phyloP scores from a whole-genome alignment of 2,113 vertebrate genomes.

The Corapipo altera region DNA sequence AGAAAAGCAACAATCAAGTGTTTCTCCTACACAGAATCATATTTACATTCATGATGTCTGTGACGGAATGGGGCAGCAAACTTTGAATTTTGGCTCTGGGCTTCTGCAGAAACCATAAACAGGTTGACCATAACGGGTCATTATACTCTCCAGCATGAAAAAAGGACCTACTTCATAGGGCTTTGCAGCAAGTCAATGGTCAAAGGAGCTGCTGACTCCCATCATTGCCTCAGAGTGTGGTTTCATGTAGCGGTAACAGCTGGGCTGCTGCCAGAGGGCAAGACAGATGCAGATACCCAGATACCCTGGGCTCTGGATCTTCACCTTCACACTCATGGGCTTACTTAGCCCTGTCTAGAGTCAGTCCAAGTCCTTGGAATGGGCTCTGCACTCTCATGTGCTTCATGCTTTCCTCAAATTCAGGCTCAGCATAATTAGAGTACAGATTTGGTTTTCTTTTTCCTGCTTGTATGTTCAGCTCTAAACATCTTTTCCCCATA shows the following conservation, averaged over 20 bases:
- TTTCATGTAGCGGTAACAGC: neutral
- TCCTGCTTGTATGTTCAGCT: neutral
- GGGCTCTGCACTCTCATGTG: neutral
- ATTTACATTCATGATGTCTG: neutral
- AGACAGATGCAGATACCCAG: neutral
- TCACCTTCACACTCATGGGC: neutral
- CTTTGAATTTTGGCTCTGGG: neutral
- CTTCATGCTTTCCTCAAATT: neutral
- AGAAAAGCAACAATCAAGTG: neutral
- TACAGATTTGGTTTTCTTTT: neutral
- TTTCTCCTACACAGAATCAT: neutral
- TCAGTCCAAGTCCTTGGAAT: neutral
- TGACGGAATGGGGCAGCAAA: neutral
- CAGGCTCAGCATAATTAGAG: neutral
- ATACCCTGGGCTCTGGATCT: neutral
- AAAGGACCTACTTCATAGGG: neutral
- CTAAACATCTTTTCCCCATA: neutral
- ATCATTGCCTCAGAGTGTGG: neutral
- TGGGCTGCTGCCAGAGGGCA: neutral
- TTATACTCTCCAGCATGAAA: neutral
- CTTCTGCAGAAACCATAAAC: neutral
- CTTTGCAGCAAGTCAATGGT: neutral
- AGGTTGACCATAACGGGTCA: neutral
- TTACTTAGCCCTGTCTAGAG: neutral
- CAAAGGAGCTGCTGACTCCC: neutral